phyloP scores from a whole-genome alignment of 2,888 invertebrate genomes.

The Microdon myrmicae region DNA sequence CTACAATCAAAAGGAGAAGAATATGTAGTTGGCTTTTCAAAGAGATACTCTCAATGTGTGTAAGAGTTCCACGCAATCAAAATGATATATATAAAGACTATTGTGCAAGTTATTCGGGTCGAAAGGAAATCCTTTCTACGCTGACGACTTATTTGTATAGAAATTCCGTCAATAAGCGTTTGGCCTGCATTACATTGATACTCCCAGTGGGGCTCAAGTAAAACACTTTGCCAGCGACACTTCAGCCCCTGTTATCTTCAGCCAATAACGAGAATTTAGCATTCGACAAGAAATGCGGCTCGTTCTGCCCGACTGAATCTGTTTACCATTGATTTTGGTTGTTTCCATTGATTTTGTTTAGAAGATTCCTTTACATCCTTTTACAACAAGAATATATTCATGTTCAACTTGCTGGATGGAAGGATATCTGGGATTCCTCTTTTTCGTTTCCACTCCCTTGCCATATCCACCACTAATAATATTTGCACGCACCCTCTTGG shows the following conservation, averaged over 20 bases:
- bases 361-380: conserved; percentile 16
- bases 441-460: conserved; percentile 19
- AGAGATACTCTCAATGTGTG: conserved; percentile 25
- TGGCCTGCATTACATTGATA: conserved; percentile 41
- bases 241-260: conserved; percentile 36
- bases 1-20: conserved; percentile 41
- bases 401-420: conserved; percentile 37
- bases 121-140: conserved; percentile 40
- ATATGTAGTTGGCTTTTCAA: conserved; percentile 21
- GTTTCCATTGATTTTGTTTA: conserved; percentile 7
- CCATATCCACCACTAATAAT: no score
- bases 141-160: conserved; percentile 6
- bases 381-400: conserved; percentile 42
- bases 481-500: conserved; percentile 38
- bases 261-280: conserved; percentile 39
- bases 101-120: conserved; percentile 39
- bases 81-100: conserved; percentile 18
- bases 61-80: conserved; percentile 45
- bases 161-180: conserved; percentile 21
- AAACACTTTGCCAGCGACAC: conserved; percentile 13
- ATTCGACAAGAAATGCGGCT: conserved; percentile 26
- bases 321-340: conserved; percentile 28
- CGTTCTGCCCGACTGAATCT: conserved; percentile 18
- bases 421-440: conserved; percentile 5
- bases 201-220: conserved; percentile 20